Evolutionary conservation across 2,113 vertebrate species (phyloP), one percentile per base, ranked within the genome.

Genomic region (Malurus cyaneus): DNA sequence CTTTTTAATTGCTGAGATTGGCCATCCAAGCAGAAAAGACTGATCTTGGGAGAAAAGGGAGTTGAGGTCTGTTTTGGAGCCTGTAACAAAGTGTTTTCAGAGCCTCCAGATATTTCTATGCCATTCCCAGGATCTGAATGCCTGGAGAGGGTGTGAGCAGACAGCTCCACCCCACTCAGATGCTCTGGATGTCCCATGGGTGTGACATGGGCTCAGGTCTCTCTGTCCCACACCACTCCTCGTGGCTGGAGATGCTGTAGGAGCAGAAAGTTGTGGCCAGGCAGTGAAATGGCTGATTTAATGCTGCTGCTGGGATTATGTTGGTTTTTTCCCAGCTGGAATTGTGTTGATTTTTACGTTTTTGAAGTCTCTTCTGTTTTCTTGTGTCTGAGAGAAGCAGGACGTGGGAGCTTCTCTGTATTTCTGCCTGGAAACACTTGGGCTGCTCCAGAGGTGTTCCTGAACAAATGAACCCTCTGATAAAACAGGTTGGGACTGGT

Each of bases 351-450:
- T 7, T 56, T 72, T 64, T 21, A 1, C 32, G 2, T 11, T 73
- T 52, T 52, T 21, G 0, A 28, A 24, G 17, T 26, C 54, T 1
- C 0, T 15, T 34, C 4, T 66, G 7, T 49, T 42, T 39, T 14
- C 8, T n/a, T 24, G 13, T 20, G 59, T 19, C 29, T 9, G 50
- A 21, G 24, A 11, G 18, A 32, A 76, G 67, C 0, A 0, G 18
- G 36, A 18, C 73, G 6, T 6, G 6, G 57, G 50, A 26, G 1
- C 10, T 36, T 1, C 60, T 36, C 26, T 1, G 4, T 25, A 0
- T 70, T 67, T 69, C 32, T 71, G 49, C 59, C 64, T 28, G 28
- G 31, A 34, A 34, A 18, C 13, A 5, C 1, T 14, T 19, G 6
- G 15, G 24, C 26, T 79, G 62, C 3, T 31, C 39, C 64, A 54